These are phyloP conservation scores for Drosophila orena DNA, from an alignment of 1,140 invertebrate species.

Conservation along the genomic window DNA sequence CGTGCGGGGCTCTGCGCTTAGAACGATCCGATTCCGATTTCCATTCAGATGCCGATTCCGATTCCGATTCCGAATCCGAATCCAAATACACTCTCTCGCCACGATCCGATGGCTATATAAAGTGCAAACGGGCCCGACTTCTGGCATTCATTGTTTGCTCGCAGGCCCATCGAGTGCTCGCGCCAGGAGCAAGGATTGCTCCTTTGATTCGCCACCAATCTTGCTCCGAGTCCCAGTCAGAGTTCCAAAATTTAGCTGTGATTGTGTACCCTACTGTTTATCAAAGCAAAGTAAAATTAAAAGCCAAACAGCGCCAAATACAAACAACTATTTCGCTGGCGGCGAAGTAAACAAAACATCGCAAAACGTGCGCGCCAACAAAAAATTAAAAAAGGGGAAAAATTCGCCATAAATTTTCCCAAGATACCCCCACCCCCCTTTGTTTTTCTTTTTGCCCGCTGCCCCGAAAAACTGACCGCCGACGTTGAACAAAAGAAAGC, in stretches of 20 bases:
- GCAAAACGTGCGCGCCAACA: constrained; percentile 65
- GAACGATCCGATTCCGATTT: constrained; percentile 5
- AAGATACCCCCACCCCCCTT: background rate
- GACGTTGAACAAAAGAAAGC: constrained; percentile 43
- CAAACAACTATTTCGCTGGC: constrained; percentile 52
- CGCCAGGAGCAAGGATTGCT: background rate
- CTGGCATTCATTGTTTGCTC: constrained; percentile 75
- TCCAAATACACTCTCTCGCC: constrained; percentile 29
- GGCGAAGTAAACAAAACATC: constrained; percentile 64
- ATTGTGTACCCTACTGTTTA: constrained; percentile 40
- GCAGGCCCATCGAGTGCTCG: constrained; percentile 52
- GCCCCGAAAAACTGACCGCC: constrained; percentile 1
- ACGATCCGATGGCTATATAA: constrained; percentile 58
- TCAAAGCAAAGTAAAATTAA: constrained; percentile 54
- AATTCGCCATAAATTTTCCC: constrained; percentile 54
- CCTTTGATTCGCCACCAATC: constrained; percentile 32
- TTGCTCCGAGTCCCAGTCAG: background rate
- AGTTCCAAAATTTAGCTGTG: background rate
- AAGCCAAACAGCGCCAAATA: constrained; percentile 63
- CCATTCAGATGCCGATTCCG: background rate
- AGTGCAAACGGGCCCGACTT: constrained; percentile 53
- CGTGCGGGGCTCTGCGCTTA: constrained; percentile 20
- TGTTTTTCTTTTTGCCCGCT: no score
- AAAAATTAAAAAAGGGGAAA: constrained; percentile 38
- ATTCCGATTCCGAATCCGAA: background rate